Conservation (phyloP, 2,113 vertebrate species). For the Oncorhynchus tshawytscha region DNA sequence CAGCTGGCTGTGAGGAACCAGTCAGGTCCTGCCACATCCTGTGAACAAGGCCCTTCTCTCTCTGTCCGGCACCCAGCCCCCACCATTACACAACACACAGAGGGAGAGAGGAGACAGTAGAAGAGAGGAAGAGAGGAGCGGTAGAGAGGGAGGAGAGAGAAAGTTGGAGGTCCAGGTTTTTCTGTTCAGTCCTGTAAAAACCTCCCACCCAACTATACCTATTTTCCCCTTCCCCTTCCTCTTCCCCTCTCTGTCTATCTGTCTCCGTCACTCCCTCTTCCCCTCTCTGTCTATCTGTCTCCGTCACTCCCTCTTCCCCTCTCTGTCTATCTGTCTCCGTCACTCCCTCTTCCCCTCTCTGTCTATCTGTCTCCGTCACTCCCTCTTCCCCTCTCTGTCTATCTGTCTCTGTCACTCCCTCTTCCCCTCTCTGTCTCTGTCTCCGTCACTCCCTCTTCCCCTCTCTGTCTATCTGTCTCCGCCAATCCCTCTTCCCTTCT, state of each 20-base stretch:
- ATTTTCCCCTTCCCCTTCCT: not conserved
- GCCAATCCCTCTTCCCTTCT: not conserved
- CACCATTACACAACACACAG: slow-evolving; percentile 30
- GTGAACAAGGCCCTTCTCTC: slow-evolving; percentile 39
- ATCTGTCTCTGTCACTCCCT: not conserved
- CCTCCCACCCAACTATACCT: not conserved
- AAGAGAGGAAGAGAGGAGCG: slow-evolving; percentile 1
- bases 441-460: not conserved
- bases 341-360: not conserved
- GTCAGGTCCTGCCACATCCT: slow-evolving; percentile 45
- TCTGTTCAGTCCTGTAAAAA: slow-evolving; percentile 25
- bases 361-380: not conserved
- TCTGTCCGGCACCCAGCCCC: not conserved
- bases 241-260: not conserved
- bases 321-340: not conserved
- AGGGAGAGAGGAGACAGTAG: slow-evolving; percentile 10
- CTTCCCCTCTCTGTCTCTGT: not conserved
- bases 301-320: not conserved
- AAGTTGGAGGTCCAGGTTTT: slow-evolving; percentile 2
- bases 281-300: not conserved
- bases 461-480: not conserved
- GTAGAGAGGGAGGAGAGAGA: slow-evolving; percentile 1
- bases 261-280: not conserved
- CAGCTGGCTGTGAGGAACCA: slow-evolving; percentile 40
- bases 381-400: not conserved